Conservation (phyloP, 2,113 vertebrate species). For the Parus major region DNA sequence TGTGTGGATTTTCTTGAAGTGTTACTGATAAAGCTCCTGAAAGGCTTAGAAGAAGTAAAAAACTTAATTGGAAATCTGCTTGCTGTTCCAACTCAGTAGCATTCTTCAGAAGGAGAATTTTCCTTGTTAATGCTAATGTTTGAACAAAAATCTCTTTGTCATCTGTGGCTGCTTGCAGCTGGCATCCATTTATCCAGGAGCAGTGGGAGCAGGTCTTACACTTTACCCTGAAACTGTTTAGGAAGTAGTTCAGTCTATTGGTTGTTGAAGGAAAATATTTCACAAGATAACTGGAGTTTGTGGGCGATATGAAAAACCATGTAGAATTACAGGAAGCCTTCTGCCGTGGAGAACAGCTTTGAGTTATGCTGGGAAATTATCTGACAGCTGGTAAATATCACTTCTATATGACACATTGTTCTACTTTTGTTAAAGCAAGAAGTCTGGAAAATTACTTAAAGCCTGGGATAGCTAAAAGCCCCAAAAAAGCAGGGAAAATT, state of each 20-base stretch:
- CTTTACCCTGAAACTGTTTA: neutral
- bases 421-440: neutral
- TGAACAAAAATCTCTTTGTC: neutral
- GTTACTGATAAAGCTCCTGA: neutral
- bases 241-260: neutral
- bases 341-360: neutral
- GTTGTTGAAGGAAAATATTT: neutral
- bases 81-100: neutral
- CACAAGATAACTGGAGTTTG: neutral
- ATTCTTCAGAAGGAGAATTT: neutral
- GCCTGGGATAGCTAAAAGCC: neutral
- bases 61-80: neutral
- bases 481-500: neutral
- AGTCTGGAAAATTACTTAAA: neutral
- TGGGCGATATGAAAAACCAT: neutral
- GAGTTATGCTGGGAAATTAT: neutral
- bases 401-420: neutral
- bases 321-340: neutral
- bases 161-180: neutral
- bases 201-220: neutral
- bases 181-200: neutral
- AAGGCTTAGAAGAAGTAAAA: neutral
- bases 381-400: neutral
- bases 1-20: neutral
- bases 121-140: neutral